Conservation (phyloP, 2,888 invertebrate species). For the Troilus luridus region DNA sequence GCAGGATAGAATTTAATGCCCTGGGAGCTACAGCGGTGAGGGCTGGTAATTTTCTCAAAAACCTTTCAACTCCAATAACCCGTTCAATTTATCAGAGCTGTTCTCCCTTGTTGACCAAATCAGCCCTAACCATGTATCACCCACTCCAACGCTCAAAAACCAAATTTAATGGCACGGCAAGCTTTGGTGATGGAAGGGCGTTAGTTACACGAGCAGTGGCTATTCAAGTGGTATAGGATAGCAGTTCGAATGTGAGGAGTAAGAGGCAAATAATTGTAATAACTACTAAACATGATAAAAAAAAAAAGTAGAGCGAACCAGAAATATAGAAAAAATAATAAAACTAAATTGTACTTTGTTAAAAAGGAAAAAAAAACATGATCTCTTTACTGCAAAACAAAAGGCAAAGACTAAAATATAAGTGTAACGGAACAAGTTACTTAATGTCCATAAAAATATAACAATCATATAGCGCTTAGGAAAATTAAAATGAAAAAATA, state of each 20-base stretch:
- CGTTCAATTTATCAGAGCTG: conserved; percentile 51
- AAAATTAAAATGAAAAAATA: no score
- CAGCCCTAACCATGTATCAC: conserved; percentile 39
- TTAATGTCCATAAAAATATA: no score
- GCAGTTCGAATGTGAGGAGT: background rate
- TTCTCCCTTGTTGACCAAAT: conserved; percentile 50
- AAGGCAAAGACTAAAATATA: no score
- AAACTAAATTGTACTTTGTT: no score
- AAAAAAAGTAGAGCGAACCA: background rate
- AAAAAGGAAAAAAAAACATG: no score
- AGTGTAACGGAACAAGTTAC: no score
- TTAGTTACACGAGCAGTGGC: background rate
- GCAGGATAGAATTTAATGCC: conserved; percentile 25
- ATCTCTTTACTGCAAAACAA: no score
- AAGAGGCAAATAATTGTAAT: background rate
- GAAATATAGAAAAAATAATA: background rate
- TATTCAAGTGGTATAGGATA: background rate
- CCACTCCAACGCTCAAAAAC: conserved; percentile 28
- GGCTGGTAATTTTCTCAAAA: conserved; percentile 55
- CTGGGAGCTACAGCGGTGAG: background rate
- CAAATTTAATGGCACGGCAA: background rate
- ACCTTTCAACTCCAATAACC: conserved; percentile 55
- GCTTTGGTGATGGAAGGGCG: background rate
- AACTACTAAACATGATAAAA: background rate
- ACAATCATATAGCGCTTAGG: no score